These are phyloP conservation scores for Anisognathus igniventris DNA, from an alignment of 2,797 vertebrate species.

Conservation along the genomic window DNA sequence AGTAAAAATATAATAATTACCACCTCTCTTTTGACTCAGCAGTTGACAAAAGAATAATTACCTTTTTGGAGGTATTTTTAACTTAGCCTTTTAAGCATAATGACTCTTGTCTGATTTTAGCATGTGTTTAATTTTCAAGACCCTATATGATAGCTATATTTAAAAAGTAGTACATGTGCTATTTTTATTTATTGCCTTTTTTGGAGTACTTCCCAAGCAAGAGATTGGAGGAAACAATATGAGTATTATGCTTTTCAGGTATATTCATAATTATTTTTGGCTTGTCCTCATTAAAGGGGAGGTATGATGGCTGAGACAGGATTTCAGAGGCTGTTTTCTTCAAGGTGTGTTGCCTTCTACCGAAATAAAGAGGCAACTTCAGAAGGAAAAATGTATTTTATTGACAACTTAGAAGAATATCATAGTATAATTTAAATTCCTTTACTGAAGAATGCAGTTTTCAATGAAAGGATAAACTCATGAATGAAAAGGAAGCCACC, in stretches of 20 bases:
- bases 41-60: conserved; percentile 12
- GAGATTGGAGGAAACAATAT: background rate
- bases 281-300: background rate
- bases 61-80: conserved; percentile 14
- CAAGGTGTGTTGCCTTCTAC: background rate
- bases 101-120: background rate
- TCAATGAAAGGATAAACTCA: background rate
- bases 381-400: background rate
- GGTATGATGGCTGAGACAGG: background rate
- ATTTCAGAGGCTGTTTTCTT: background rate
- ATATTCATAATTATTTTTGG: background rate
- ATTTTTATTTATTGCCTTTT: background rate
- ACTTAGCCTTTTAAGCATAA: background rate
- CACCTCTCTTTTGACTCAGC: background rate
- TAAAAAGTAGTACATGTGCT: background rate
- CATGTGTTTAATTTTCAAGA: background rate
- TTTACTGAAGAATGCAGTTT: background rate
- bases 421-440: background rate
- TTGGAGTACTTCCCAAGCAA: background rate
- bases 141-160: background rate
- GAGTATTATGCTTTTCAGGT: background rate
- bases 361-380: background rate
- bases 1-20: conserved; percentile 3
- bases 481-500: background rate
- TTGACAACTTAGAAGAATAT: background rate